Conservation (phyloP, 2,888 invertebrate genomes). For the Zaprionus bogoriensis region DNA sequence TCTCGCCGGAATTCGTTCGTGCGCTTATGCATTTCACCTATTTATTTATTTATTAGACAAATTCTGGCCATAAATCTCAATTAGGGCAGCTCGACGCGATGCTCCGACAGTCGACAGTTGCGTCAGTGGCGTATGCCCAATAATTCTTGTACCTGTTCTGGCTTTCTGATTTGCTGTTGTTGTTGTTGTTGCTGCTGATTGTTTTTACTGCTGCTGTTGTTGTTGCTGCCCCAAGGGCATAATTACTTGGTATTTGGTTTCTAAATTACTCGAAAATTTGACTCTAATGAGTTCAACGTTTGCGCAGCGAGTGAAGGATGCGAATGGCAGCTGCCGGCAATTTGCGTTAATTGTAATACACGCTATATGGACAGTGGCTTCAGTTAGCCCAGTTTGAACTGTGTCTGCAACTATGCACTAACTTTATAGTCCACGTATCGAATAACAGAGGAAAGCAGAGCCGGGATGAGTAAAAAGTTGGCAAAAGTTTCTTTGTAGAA, state of each 20-base stretch:
- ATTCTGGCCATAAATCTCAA: conserved; percentile 51
- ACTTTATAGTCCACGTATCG: conserved; percentile 3
- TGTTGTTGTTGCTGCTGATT: neutral
- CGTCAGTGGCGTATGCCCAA: conserved; percentile 51
- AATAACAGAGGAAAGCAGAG: neutral
- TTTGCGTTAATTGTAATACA: neutral
- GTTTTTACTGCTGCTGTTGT: neutral
- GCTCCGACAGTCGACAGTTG: conserved; percentile 46
- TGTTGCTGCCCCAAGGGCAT: conserved; percentile 31
- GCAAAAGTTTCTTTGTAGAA: neutral
- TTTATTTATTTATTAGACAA: conserved; percentile 38
- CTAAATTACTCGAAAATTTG: conserved; percentile 42
- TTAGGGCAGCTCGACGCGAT: conserved; percentile 35
- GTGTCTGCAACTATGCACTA: conserved; percentile 11
- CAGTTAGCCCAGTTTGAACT: no score
- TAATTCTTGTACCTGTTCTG: conserved; percentile 32
- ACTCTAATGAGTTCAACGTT: conserved; percentile 23
- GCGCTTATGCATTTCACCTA: conserved; percentile 8
- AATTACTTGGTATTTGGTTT: conserved; percentile 48
- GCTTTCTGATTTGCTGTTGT: conserved; percentile 22
- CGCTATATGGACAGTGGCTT: no score
- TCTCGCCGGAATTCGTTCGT: neutral
- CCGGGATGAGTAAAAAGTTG: neutral
- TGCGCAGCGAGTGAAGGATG: conserved; percentile 20
- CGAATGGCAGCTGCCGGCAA: neutral